Conservation (phyloP, 2,888 invertebrate genomes). For the Fragum sueziense region DNA sequence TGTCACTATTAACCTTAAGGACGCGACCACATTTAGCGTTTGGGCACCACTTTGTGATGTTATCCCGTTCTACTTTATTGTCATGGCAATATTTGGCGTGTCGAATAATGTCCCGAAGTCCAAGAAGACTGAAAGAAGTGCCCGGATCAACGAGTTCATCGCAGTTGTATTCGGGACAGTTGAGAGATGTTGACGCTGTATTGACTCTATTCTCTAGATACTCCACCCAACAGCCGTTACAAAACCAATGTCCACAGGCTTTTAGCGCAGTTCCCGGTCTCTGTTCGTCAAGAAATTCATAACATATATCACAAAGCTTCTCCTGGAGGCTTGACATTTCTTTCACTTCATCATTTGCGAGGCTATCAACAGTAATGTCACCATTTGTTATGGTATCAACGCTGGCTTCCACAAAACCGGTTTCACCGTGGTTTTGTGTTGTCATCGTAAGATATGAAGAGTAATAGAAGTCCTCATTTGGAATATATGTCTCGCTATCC, state of each 20-base stretch:
- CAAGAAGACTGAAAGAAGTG: constrained; percentile 46
- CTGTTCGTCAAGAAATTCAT: constrained; percentile 42
- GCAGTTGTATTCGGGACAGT: constrained; percentile 66
- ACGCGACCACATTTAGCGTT: constrained; percentile 64
- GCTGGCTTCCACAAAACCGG: too few relatives aligned
- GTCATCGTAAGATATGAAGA: background rate
- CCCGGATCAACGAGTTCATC: constrained; percentile 50
- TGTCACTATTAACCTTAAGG: constrained; percentile 31
- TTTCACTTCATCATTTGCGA: background rate
- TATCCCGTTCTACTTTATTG: constrained; percentile 51
- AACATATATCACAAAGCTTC: constrained; percentile 63
- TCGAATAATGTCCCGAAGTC: constrained; percentile 40
- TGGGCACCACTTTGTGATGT: constrained; percentile 65
- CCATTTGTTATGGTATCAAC: too few relatives aligned
- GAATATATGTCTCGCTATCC: constrained; percentile 28
- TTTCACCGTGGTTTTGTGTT: background rate
- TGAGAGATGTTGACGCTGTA: constrained; percentile 35
- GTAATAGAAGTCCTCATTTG: constrained; percentile 7
- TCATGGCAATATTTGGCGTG: constrained; percentile 52
- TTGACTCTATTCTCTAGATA: constrained; percentile 52
- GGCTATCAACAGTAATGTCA: too few relatives aligned
- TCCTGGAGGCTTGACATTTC: constrained; percentile 11
- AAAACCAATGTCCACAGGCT: constrained; percentile 69
- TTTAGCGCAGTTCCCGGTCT: constrained; percentile 55
- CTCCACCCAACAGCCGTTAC: constrained; percentile 65